Conservation (phyloP, 2,797 vertebrate species). For the Lithobates sylvaticus region DNA sequence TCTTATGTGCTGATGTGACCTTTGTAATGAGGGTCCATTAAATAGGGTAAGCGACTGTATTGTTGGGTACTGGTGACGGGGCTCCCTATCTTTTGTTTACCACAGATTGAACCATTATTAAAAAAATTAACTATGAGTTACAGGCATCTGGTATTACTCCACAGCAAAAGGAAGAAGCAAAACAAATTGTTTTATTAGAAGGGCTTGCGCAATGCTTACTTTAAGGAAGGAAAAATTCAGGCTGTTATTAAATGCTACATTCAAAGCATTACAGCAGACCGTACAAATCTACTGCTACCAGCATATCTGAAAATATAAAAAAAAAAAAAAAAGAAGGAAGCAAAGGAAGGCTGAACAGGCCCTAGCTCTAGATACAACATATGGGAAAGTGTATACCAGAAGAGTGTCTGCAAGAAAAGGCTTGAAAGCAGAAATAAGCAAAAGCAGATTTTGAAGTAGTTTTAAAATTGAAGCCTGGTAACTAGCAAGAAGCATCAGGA, state of each 20-base stretch:
- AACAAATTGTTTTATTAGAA: conserved; percentile 75
- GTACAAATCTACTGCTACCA: conserved; percentile 86
- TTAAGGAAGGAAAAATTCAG: conserved; percentile 92
- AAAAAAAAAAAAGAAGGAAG: conserved; percentile 74
- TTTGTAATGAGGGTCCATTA: too few relatives aligned
- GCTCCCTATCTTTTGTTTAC: too few relatives aligned
- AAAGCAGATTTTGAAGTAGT: conserved; percentile 91
- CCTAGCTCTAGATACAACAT: conserved; percentile 85
- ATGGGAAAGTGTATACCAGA: conserved; percentile 93
- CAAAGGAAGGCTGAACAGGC: conserved; percentile 90
- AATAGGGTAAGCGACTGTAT: too few relatives aligned
- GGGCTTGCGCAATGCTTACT: conserved; percentile 81
- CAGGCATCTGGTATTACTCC: background rate
- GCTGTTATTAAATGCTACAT: conserved; percentile 90
- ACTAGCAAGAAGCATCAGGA: conserved; percentile 92
- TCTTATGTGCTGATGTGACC: too few relatives aligned
- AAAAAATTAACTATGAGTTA: too few relatives aligned
- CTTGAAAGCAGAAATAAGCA: conserved; percentile 86
- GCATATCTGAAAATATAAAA: conserved; percentile 90
- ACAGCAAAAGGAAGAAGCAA: conserved; percentile 55
- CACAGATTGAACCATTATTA: conserved; percentile 69
- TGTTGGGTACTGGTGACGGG: too few relatives aligned
- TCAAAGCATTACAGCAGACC: conserved; percentile 88
- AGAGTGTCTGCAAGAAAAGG: conserved; percentile 88
- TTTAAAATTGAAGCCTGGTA: conserved; percentile 92